Evolutionary conservation across 1,140 invertebrate genomes (phyloP).

Genomic region (Cherax destructor): DNA sequence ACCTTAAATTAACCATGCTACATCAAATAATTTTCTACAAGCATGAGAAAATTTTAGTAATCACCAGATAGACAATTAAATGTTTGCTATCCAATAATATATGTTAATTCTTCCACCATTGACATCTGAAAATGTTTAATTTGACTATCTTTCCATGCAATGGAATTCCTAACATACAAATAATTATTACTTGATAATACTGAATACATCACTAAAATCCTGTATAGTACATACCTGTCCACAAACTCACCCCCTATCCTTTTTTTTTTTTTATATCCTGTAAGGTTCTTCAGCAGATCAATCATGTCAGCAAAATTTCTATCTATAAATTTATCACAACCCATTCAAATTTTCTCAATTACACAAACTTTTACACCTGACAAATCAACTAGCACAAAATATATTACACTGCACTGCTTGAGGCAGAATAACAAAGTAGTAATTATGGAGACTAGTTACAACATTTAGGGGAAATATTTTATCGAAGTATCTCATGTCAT

Average conservation of each 20-base stretch:
- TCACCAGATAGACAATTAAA: not conserved
- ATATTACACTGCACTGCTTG: conserved; percentile 1
- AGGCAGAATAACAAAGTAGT: not conserved
- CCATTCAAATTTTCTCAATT: not conserved
- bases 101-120: not conserved
- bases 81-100: not conserved
- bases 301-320: not conserved
- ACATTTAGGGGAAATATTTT: not conserved
- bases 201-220: not conserved
- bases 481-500: not conserved
- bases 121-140: not conserved
- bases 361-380: not conserved
- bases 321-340: not conserved
- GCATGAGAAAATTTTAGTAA: not conserved
- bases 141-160: not conserved
- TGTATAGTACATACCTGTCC: not conserved
- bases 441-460: not conserved
- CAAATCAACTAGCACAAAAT: not conserved
- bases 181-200: not conserved
- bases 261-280: not conserved
- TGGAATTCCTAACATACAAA: not conserved
- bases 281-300: not conserved
- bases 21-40: conserved; percentile 11
- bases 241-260: not conserved
- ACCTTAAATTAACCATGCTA: not conserved